Evolutionary conservation across 2,797 vertebrate genomes (phyloP), one percentile per base, ranked within the genome.

Genomic region (Channallabes apus): DNA sequence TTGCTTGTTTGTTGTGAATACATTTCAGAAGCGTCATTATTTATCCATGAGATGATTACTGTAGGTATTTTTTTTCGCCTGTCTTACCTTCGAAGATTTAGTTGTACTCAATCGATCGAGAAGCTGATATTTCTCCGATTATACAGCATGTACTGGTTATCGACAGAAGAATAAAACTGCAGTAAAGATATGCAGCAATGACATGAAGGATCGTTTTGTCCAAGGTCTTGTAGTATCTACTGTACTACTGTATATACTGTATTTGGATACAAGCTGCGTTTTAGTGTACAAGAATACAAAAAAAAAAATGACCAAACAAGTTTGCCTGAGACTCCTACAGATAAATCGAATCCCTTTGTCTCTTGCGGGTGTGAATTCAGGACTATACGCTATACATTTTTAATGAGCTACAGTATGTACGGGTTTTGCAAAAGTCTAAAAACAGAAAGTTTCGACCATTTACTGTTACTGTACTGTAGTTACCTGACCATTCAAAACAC

Each of bases 1-100:
- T 62, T 73, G 69, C 61, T 83, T 73, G 82, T 73, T 83, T 73
- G 82, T 38, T 73, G 58, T 29, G 56, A 82, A 46, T 41, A 62
- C 24, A 82, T 82, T 73, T 73, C 56, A 46, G 82, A 83, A 46
- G 68, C n/a, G 80, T 83, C 56, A 83, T 41, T 73, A 61, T 83
- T 73, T 62, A 73, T 73, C 67, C 56, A 73, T 61, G n/a, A 73
- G 35, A 29, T 82, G 35, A 61, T 72, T 62, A n/a, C n/a, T n/a
- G n/a, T n/a, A 0, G 51, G 51, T 72, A n/a, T 20, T 59, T 20
- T 82, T 58, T 72, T 41, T 27, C 1, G 11, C 20, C 46, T 35
- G 8, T 11, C 51, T 17, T 71, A 58, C 32, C 29, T 27, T 17
- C 20, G 32, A 46, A 29, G 56, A n/a, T 18, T 27, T 62, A 41